Base-by-base conservation (phyloP, 1,140 invertebrate genomes). In the Magallana gigas region DNA sequence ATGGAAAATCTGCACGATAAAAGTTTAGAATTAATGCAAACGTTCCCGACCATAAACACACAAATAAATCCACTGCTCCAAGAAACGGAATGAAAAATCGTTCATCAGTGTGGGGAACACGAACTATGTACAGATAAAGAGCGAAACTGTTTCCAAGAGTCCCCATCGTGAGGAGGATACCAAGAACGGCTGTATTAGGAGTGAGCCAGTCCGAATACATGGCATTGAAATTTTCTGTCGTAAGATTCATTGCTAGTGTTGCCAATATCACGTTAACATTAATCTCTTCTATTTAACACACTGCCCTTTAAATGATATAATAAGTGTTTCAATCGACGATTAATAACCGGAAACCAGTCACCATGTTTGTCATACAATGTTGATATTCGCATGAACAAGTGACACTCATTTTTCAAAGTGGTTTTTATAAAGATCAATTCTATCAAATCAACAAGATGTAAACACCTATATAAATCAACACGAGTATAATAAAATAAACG, bases 41-140 rank as follows among this genome's bases (percentile, higher is more conserved):
- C 12, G 23, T 29, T 36, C 68, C 68, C 12, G 23, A 18, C 9
- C 11, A 12, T 29, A 76, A 12, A 23, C 68, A 76, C 8, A 76
- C 68, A 11, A 76, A 12, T 23, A 76, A 29, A 76, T 76, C 68
- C 2, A 76, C 8, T 29, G 29, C 23, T 8, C 23, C 68, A 18
- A 76, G 23, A 36, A 14, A 48, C 12, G 68, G 68, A 29, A 76
- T 76, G 68, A 76, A 76, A 23, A 76, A 76, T 76, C 68, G 29
- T 29, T 76, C 68, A 18, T 76, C 68, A 1, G 68, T 76, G 23
- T 76, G 68, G 4, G 68, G 68, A 2, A 76, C 68, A 29, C 68
- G 68, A 9, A 76, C 29, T 9, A 29, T 76, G 68, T 76, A 76
- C 9, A 76, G 7, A 29, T 29, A 76, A 12, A 76, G 36, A 18